Base-by-base conservation (phyloP, 1,140 invertebrate species). In the Mactra quadrangularis region DNA sequence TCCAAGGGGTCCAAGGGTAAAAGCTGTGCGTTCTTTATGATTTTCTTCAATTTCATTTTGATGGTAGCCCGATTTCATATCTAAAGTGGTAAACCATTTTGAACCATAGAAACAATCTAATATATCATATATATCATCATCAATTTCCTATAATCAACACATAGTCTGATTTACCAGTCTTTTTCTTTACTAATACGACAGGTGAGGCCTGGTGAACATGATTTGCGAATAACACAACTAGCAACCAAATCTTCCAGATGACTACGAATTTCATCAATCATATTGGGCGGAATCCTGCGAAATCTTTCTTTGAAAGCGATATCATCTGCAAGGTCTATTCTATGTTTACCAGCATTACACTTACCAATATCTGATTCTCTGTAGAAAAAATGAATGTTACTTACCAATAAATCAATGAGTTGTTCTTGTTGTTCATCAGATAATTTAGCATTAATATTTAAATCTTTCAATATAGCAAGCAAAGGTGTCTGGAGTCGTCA, bases 81-180 rank as follows among this genome's bases (percentile, higher is more conserved):
- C 60, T 66, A 22, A 25, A 9, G 22, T 25, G 25, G 55, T 17
- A 59, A 59, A 17, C 13, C 25, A 59, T 25, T 59, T 59, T 9
- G 55, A 11, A 59, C 47, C 92, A 0, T 77, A 25, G 0, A 95
- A 79, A 6, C 64, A 78, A 27, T 90, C 74, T 0, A 95, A 64
- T 6, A 86, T 85, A 17, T 94, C 93, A 17, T 94, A 91, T 27
- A 95, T 94, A 3, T 88, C 55, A 0, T 3, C 84, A 95, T 95
- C 3, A 76, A 9, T 6, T 31, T 17, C 19, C 72, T 38, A 35
- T 76, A 76, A 62, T 76, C 72, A 17, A 76, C 53, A 33, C 72
- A 76, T 25, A 55, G 25, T 95, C 52, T n/a, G 53, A 31, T 41
- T 94, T 15, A 15, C n/a, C 1, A 1, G 29, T 75, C 38, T 22